Percentiles rank a stretch among this genome's conserved stretches.
phyloP scores from a whole-genome alignment of 2,113 vertebrate species.

The Entomyzon cyanotis region DNA sequence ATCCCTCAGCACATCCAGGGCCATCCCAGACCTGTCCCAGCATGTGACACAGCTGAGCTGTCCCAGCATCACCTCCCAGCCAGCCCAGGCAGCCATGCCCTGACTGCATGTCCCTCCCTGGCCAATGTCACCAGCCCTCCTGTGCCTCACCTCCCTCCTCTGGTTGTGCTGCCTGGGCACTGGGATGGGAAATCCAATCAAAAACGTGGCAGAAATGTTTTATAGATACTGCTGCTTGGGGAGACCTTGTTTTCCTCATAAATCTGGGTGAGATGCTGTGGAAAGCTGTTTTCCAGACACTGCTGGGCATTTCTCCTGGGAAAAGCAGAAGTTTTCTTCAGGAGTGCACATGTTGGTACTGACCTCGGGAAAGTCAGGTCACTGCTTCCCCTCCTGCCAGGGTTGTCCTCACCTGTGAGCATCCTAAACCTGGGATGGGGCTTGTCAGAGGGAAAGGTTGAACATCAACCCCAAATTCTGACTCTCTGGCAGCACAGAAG shows the following conservation, averaged over 20 bases:
- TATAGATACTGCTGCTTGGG: neutral
- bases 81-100: neutral
- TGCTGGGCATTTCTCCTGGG: neutral
- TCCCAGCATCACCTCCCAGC: neutral
- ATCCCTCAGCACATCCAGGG: neutral
- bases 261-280: neutral
- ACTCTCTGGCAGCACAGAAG: neutral
- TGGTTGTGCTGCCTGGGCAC: neutral
- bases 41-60: neutral
- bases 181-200: neutral
- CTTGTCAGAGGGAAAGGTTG: neutral
- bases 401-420: rapidly evolving
- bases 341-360: neutral
- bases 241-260: neutral
- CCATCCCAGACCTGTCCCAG: neutral
- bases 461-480: neutral
- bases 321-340: neutral
- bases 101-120: neutral
- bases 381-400: neutral
- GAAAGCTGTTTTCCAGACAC: neutral
- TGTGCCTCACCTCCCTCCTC: neutral
- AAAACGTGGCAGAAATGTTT: neutral
- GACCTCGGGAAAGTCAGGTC: neutral
- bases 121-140: neutral
- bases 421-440: neutral